Evolutionary conservation across 2,797 vertebrate species (phyloP).

Genomic region (Anabas testudineus): DNA sequence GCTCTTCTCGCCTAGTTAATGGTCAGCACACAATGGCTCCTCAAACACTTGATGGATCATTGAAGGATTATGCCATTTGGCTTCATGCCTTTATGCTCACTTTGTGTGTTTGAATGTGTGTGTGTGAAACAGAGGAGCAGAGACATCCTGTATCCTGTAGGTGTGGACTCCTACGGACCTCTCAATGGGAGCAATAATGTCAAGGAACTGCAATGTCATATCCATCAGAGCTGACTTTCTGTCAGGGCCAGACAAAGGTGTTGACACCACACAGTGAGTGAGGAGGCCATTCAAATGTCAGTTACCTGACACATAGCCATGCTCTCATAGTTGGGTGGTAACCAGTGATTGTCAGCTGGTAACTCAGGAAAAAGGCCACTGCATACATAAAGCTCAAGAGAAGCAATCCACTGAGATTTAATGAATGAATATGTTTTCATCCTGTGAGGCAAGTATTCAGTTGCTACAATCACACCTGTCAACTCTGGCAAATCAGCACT

Average conservation of each 20-base stretch:
- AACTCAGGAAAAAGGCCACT: constrained; percentile 78
- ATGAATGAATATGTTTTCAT: constrained; percentile 69
- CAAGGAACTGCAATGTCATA: constrained; percentile 83
- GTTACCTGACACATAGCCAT: constrained; percentile 72
- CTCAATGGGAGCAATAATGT: constrained; percentile 79
- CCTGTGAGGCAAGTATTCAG: constrained; percentile 58
- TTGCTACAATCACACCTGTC: constrained; percentile 74
- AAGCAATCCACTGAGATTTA: constrained; percentile 54
- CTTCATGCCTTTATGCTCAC: constrained; percentile 61
- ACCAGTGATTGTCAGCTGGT: constrained; percentile 82
- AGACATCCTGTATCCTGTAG: constrained; percentile 60
- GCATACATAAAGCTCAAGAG: constrained; percentile 77
- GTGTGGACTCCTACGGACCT: constrained; percentile 61
- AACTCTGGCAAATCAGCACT: constrained; percentile 67
- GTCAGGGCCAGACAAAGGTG: constrained; percentile 85
- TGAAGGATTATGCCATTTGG: constrained; percentile 69
- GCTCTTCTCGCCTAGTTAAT: constrained; percentile 70
- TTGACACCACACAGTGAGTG: constrained; percentile 79
- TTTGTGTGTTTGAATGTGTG: constrained; percentile 27
- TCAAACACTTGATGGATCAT: constrained; percentile 77
- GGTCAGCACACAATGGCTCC: constrained; percentile 76
- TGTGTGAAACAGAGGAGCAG: constrained; percentile 28
- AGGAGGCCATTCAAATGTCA: constrained; percentile 80
- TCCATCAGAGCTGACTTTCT: constrained; percentile 84
- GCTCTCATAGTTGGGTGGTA: constrained; percentile 76